Evolutionary conservation across 2,113 vertebrate genomes (phyloP).

Genomic region (Mandrillus leucophaeus): DNA sequence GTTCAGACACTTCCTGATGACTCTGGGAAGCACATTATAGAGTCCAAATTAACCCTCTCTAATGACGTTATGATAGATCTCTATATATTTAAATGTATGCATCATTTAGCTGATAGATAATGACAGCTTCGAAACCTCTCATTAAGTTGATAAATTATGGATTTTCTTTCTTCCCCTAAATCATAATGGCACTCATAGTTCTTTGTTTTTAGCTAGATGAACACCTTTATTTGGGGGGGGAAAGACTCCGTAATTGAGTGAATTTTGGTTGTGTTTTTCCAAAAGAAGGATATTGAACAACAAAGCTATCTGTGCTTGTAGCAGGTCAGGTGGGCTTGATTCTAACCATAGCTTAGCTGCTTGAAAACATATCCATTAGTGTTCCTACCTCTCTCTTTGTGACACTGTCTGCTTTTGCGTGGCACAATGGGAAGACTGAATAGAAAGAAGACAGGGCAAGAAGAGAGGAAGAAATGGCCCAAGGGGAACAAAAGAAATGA

Average conservation of each 20-base stretch:
- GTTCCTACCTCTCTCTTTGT: background rate
- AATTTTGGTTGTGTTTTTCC: background rate
- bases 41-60: background rate
- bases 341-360: background rate
- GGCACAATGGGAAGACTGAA: background rate
- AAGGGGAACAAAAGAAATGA: background rate
- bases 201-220: slow-evolving; percentile 63
- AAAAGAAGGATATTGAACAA: background rate
- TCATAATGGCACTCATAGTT: slow-evolving; percentile 47
- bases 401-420: background rate
- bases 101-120: slow-evolving; percentile 71
- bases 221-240: slow-evolving; percentile 57
- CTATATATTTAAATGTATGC: slow-evolving; percentile 40
- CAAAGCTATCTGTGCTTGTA: background rate
- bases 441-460: background rate
- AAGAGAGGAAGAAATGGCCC: background rate
- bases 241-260: background rate
- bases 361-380: background rate
- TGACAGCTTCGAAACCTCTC: slow-evolving; percentile 77
- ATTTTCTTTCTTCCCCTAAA: slow-evolving; percentile 53
- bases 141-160: slow-evolving; percentile 67
- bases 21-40: background rate
- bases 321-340: background rate
- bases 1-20: background rate
- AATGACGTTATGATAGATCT: background rate